Evolutionary conservation across 2,113 vertebrate species (phyloP), one percentile per base, ranked within the genome.

Genomic region (Callopanchax toddi): DNA sequence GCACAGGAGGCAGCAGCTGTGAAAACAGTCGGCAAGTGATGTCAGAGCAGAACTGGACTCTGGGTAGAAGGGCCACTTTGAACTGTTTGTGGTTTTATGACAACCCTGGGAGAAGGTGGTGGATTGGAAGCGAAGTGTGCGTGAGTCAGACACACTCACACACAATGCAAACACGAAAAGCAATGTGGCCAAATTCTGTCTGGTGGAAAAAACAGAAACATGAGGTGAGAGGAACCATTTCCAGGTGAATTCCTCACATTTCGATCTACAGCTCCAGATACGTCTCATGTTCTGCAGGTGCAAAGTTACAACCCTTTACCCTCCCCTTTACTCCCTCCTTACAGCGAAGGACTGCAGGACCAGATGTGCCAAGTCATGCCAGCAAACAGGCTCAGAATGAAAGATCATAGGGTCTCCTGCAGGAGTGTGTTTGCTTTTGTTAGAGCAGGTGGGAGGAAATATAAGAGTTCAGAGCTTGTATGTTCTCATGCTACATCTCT

Each of bases 21-120:
- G 72, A 82, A 91, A 91, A 90, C 84, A 89, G 71, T 58, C 60
- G 22, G 49, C 15, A 23, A 54, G 73, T 89, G 89, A 91, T 86
- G 90, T 90, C 87, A 91, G 83, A 71, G 74, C 71, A 68, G 79
- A 67, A 56, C 67, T 60, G 82, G 59, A 83, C 82, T 76, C 66
- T 86, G 76, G 84, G 85, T 85, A 73, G 63, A 68, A 20, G 59
- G 65, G 44, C 52, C 59, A 11, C 86, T 90, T 85, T 84, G 79
- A 88, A 85, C 75, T 68, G 70, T 74, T 76, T 23, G 20, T 16
- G 62, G 40, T 73, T 86, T 85, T 74, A 83, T 61, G 56, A 65
- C 44, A 63, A 50, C 20, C 20, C 44, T 42, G 60, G 57, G 62
- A 72, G 67, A 55, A 63, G 65, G 42, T 3, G 17, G 57, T 3